A percentile compares a stretch with the other conserved stretches of the same genome.
These are phyloP conservation scores for Anguilla anguilla DNA, from an alignment of 2,797 vertebrate species.

Conservation along the genomic window DNA sequence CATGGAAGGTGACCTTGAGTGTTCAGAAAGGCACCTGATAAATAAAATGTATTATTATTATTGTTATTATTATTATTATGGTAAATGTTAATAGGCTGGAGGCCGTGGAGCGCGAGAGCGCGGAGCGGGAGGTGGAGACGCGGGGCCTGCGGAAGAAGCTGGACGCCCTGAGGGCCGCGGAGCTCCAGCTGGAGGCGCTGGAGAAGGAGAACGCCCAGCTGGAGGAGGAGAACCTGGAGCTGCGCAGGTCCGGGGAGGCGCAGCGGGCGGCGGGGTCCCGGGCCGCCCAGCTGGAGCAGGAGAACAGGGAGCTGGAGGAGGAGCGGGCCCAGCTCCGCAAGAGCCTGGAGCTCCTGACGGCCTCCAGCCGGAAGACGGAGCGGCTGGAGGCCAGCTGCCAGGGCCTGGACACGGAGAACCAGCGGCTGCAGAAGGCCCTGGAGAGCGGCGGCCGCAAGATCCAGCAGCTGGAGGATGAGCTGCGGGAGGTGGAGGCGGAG, in stretches of 20 bases:
- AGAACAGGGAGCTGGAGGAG: constrained; percentile 92
- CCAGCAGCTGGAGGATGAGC: constrained; percentile 89
- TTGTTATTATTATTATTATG: no score
- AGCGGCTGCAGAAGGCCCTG: constrained; percentile 91
- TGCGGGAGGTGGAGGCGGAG: constrained; percentile 91
- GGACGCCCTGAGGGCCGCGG: constrained; percentile 75
- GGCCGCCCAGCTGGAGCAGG: constrained; percentile 86
- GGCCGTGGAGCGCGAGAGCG: constrained; percentile 88
- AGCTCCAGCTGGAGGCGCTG: constrained; percentile 88
- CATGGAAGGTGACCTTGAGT: no score
- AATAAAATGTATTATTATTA: no score
- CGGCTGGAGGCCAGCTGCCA: constrained; percentile 95
- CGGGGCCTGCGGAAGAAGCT: constrained; percentile 90
- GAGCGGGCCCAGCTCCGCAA: constrained; percentile 90
- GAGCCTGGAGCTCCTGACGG: constrained; percentile 90
- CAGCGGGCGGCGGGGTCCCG: constrained; percentile 83
- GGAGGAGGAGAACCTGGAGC: constrained; percentile 90
- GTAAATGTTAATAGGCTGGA: constrained; percentile 70
- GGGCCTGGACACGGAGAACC: constrained; percentile 95
- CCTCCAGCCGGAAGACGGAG: constrained; percentile 91
- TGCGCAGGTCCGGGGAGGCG: constrained; percentile 84
- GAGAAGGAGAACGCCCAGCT: constrained; percentile 94
- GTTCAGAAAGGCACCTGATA: no score
- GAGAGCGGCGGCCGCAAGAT: constrained; percentile 97
- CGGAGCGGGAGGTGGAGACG: constrained; percentile 85